Evolutionary conservation across 2,797 vertebrate genomes (phyloP), one percentile per base, ranked within the genome.

Genomic region (Spinibarbus caldwelli): DNA sequence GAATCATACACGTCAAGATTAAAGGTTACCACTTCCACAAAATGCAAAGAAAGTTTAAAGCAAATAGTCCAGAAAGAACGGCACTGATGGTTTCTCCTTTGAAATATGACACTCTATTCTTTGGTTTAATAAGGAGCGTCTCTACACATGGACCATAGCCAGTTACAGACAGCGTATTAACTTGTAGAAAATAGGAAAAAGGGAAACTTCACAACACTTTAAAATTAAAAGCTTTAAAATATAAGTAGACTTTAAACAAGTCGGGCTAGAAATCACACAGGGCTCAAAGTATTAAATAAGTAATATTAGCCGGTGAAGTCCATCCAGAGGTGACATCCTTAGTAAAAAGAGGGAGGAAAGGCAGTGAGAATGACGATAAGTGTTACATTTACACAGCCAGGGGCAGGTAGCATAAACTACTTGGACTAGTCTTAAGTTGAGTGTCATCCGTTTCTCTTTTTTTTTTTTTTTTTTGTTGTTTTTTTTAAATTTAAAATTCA

Each of bases 191-290:
- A 66, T 29, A 57, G 47, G 6, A 70, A 83, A 83, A 66, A 52
- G 23, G 59, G 29, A 38, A 36, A 47, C 6, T 66, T 26, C 43
- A 66, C 57, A 49, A 64, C 57, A 75, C 23, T 66, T 34, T n/a
- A 67, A 83, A 83, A 83, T 77, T 67, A 77, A 83, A 83, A 83
- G 5, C 45, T 67, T 83, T 76, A 83, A 75, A 75, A 76, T n/a
- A 38, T n/a, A 47, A 47, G 71, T 4, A 72, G 29, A 38, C 15
- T 77, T 76, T 52, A 49, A 52, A 83, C 31, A 26, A 49, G 43
- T 38, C 36, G 36, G 29, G 54, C 15, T 34, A 62, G 41, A 11
- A 64, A 6, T 52, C 14, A 62, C 26, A 45, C 26, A 47, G 41
- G 1, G 11, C 14, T 45, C 14, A n/a, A 82, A 31, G 49, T 36